phyloP scores from a whole-genome alignment of 2,113 vertebrate species.

The Brienomyrus longianalis region DNA sequence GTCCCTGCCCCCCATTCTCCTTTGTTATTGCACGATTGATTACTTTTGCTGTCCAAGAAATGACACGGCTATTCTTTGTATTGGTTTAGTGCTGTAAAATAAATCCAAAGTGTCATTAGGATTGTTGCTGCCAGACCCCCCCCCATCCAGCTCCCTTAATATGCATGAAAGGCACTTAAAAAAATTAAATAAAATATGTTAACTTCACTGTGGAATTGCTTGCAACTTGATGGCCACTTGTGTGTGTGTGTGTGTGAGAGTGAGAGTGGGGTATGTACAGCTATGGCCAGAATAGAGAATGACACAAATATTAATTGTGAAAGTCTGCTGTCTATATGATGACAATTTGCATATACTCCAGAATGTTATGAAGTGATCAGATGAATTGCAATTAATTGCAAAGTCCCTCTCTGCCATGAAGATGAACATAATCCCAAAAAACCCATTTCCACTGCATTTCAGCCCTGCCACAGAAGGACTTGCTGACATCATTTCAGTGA shows the following conservation, averaged over 20 bases:
- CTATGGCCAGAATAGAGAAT: too few relatives aligned
- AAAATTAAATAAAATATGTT: slow-evolving; percentile 75
- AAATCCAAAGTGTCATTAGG: slow-evolving; percentile 86
- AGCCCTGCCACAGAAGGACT: too few relatives aligned
- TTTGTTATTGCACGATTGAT: slow-evolving; percentile 91
- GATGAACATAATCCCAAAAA: too few relatives aligned
- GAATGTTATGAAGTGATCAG: too few relatives aligned
- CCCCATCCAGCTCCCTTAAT: slow-evolving; percentile 59
- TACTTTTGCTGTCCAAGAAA: slow-evolving; percentile 80
- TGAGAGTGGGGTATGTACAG: not conserved
- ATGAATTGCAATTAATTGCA: too few relatives aligned
- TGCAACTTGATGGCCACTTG: slow-evolving; percentile 40
- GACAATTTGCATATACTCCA: too few relatives aligned
- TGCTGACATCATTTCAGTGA: not conserved
- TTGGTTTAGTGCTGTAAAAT: slow-evolving; percentile 89
- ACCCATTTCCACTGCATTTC: too few relatives aligned
- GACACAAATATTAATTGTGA: too few relatives aligned
- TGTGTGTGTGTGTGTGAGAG: not conserved
- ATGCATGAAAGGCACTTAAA: slow-evolving; percentile 95
- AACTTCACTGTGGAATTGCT: slow-evolving; percentile 75
- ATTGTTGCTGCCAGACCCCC: slow-evolving; percentile 75
- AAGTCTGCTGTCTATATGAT: too few relatives aligned
- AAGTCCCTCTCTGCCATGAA: too few relatives aligned
- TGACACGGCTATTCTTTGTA: slow-evolving; percentile 83
- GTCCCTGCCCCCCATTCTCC: slow-evolving; percentile 55